Evolutionary conservation across 1,140 invertebrate species (phyloP).

Genomic region (Tetramorium parvispinum): DNA sequence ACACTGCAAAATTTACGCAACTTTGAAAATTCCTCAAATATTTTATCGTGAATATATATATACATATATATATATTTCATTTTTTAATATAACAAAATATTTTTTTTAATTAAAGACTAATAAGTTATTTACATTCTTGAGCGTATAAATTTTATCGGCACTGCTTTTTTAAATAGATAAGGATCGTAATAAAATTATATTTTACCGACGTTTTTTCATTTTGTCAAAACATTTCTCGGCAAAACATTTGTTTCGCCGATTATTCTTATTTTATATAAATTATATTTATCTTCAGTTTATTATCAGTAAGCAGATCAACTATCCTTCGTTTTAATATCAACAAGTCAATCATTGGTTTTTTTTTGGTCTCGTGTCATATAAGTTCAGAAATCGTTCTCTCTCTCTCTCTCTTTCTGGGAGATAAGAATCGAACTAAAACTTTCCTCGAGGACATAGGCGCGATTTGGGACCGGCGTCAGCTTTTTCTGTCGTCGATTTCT

Average conservation of each 20-base stretch:
- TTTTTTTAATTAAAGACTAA: neutral
- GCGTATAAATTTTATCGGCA: neutral
- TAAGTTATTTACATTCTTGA: neutral
- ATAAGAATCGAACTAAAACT: neutral
- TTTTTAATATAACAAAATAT: neutral
- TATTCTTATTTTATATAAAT: neutral
- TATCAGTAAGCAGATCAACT: neutral
- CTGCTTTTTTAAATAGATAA: neutral
- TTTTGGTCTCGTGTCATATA: neutral
- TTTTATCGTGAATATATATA: neutral
- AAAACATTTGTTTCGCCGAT: neutral
- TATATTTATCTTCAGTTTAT: neutral
- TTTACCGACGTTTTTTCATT: neutral
- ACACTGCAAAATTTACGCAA: neutral
- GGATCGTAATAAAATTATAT: neutral
- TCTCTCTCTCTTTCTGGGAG: neutral
- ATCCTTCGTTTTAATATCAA: neutral
- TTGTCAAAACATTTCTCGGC: neutral
- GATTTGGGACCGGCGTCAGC: slow-evolving; percentile 53
- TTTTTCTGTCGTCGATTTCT: slow-evolving; percentile 51
- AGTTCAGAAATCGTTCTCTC: neutral
- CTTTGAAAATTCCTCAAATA: neutral
- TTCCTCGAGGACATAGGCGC: neutral
- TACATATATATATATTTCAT: neutral
- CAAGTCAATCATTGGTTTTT: neutral